Base-by-base conservation (phyloP, 2,888 invertebrate species). In the Netelia melanura region DNA sequence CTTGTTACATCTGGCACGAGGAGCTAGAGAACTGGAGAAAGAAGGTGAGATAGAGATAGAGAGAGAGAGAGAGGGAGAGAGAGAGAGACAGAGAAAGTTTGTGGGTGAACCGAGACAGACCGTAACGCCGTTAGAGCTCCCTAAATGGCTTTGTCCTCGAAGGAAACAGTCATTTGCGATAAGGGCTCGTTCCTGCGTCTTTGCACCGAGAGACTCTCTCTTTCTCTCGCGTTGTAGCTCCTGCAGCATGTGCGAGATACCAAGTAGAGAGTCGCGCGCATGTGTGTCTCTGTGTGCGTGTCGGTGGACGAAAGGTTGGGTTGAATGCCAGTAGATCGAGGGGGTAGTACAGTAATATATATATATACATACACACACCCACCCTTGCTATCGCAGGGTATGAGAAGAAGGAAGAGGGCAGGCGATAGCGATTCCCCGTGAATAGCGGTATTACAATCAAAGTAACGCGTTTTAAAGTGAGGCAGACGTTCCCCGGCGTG, bases 81-180 rank as follows among this genome's bases (percentile, higher is more conserved):
- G 9, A 38, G 52, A 68, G 56, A 38, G n/a, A 5, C n/a, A 25
- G 21, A 38, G 6, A 52, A 48, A 86, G 56, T 9, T n/a, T 30
- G 67, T 52, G 67, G 62, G 58, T 43, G 62, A 62, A 43, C 79
- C 86, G 88, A 83, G 88, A 68, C 83, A 87, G 89, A 88, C 86
- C 88, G 87, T 88, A 87, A 89, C 84, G 90, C 89, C 90, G 91
- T 91, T 91, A 91, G 88, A 90, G 88, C 89, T 62, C 89, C 89
- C 90, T 90, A 92, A 92, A 92, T 91, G 91, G 91, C 91, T 91
- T 89, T 91, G 91, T 90, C 88, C 91, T 90, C 89, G 88, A 86
- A 90, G 92, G 91, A 92, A 93, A 89, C 90, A 92, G 93, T 92
- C 92, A 92, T 92, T 93, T 93, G 92, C 92, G 93, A 93, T 93